A percentile compares a stretch with the other conserved stretches of the same genome.
Conservation (phyloP, 1,140 invertebrate species). For the Brachionus plicatilis region DNA sequence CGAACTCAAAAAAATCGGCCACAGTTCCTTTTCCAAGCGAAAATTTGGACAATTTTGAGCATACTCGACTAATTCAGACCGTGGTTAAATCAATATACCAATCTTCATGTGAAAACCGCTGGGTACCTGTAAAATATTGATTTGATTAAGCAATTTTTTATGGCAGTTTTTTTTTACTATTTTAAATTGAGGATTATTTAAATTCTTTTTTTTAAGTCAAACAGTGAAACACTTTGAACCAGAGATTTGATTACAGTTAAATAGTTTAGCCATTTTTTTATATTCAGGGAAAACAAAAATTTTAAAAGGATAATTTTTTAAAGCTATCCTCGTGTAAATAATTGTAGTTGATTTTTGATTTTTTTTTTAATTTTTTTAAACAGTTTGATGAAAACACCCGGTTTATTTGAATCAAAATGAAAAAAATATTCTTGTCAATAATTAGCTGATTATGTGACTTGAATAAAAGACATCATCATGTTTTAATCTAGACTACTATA, state of each 20-base stretch:
- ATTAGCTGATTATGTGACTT: neutral
- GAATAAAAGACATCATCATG: neutral
- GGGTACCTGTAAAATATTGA: neutral
- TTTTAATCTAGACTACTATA: neutral
- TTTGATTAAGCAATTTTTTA: neutral
- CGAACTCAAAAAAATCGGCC: neutral
- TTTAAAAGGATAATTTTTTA: neutral
- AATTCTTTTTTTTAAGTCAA: neutral
- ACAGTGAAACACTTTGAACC: too few species aligned
- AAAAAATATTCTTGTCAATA: neutral
- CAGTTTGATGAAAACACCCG: neutral
- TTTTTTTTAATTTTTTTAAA: neutral
- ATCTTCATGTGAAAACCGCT: slow-evolving; percentile 15
- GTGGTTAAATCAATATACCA: neutral
- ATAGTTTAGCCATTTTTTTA: neutral
- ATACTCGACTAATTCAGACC: neutral
- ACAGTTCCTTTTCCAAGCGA: neutral
- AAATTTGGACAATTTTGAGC: slow-evolving; percentile 5
- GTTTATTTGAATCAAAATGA: neutral
- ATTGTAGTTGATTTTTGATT: neutral
- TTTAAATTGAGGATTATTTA: neutral
- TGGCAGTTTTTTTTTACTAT: neutral
- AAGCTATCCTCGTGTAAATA: neutral
- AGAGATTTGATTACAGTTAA: neutral
- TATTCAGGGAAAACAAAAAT: neutral